A percentile compares a stretch with the other conserved stretches of the same genome.
Evolutionary conservation across 2,113 vertebrate species (phyloP).

Genomic region (Myotis lucifugus): DNA sequence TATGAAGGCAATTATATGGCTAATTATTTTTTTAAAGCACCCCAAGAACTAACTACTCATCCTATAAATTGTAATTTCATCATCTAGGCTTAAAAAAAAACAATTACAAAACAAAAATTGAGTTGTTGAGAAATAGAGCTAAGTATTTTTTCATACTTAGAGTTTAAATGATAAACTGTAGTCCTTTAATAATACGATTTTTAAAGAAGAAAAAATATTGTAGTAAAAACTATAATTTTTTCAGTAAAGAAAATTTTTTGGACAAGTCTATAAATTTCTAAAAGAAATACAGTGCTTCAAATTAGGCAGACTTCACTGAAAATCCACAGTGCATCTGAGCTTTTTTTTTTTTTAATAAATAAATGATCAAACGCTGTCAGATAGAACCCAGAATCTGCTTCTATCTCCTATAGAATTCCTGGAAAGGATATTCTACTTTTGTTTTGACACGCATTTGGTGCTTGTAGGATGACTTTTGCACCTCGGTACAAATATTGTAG

Average conservation of each 20-base stretch:
- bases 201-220: not conserved
- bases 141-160: constrained; percentile 20
- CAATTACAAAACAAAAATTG: not conserved
- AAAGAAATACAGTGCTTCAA: constrained; percentile 38
- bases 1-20: not conserved
- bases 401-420: constrained; percentile 16
- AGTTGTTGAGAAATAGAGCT: constrained; percentile 3
- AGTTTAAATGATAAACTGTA: not conserved
- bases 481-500: constrained; percentile 29
- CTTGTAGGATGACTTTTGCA: constrained; percentile 15
- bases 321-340: not conserved
- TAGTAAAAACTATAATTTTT: constrained; percentile 21
- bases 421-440: not conserved
- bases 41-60: constrained; percentile 6
- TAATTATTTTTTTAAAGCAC: not conserved
- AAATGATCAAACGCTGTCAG: constrained; percentile 52
- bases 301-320: not conserved
- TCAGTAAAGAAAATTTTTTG: not conserved
- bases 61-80: constrained; percentile 9
- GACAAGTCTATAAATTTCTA: constrained; percentile 34
- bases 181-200: not conserved
- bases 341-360: constrained; percentile 24
- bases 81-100: not conserved
- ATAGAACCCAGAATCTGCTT: constrained; percentile 11
- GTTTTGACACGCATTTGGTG: constrained; percentile 15